Evolutionary conservation across 1,140 invertebrate genomes (phyloP).

Genomic region (Plutomurus gul): DNA sequence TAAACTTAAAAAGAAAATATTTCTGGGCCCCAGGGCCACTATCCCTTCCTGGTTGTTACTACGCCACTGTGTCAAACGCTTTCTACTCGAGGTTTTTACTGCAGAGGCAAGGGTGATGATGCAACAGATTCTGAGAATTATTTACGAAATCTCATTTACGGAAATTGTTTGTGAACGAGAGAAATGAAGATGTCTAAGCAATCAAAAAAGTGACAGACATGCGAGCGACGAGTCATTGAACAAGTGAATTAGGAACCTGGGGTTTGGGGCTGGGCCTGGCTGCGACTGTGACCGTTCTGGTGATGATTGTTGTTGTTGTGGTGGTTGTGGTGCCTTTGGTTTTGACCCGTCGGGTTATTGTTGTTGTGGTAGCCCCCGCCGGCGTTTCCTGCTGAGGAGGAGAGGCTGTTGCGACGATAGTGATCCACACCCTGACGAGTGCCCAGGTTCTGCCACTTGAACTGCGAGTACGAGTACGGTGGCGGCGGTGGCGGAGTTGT

Average conservation of each 20-base stretch:
- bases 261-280: constrained; percentile 25
- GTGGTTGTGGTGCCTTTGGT: constrained; percentile 34
- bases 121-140: too few relatives aligned
- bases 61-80: too few relatives aligned
- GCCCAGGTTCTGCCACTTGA: constrained; percentile 49
- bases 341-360: neutral
- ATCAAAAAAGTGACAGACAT: neutral
- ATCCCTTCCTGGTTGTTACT: too few relatives aligned
- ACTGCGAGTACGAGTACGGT: constrained; percentile 49
- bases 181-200: neutral
- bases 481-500: constrained; percentile 46
- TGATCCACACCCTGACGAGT: constrained; percentile 48
- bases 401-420: constrained; percentile 36
- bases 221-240: neutral
- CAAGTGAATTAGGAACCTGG: constrained; percentile 31
- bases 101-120: too few relatives aligned
- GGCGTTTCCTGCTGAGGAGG: neutral
- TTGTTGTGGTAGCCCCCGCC: neutral
- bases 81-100: too few relatives aligned
- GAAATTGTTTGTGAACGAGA: neutral
- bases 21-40: too few relatives aligned
- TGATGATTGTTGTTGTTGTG: constrained; percentile 14
- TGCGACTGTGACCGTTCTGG: constrained; percentile 1
- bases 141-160: too few relatives aligned
- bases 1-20: too few relatives aligned